Base-by-base conservation (phyloP, 1,140 invertebrate species). In the Lycorma delicatula region DNA sequence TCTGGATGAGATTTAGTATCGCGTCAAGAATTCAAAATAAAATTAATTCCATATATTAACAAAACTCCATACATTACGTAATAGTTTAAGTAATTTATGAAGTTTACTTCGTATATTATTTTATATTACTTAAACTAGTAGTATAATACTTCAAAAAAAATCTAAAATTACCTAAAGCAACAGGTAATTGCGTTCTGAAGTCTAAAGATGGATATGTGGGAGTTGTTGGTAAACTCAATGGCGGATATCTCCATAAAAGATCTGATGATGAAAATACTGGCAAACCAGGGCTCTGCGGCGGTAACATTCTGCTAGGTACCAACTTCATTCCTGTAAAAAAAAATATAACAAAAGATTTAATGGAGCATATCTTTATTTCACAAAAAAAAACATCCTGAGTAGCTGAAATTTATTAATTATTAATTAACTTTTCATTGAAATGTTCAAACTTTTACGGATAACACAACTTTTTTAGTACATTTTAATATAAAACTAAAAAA, bases 181-280 rank as follows among this genome's bases (percentile, higher is more conserved):
- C 78, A 6, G 90, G 90, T 55, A 93, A 73, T 67, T 92, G 89
- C 26, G 85, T 86, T 71, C 91, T 92, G 64, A 91, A 85, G 68
- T 93, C 90, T 36, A 87, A 74, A n/a, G 87, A 44, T 1, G 9
- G 1, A 13, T 44, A 44, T 9, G 41, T 44, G 11, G 41, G 63
- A 11, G 41, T 16, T 29, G 60, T 63, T 23, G 83, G 79, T 69
- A 85, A 86, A 9, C 79, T 81, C 64, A 87, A 74, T n/a, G n/a
- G n/a, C 20, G 76, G 75, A 69, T 91, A 92, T 66, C 90, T 80
- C 89, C 89, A 92, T 20, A 93, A 72, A 18, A 92, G 73, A 64
- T 91, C 88, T n/a, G 77, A 74, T 38, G 88, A 79, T 1, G 41
- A 7, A 75, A 87, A 89, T 25, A 86, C 77, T 56, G 80, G 78